Base-by-base conservation (phyloP, 92 coral and sea anemone species). In the Heteractis magnifica region DNA sequence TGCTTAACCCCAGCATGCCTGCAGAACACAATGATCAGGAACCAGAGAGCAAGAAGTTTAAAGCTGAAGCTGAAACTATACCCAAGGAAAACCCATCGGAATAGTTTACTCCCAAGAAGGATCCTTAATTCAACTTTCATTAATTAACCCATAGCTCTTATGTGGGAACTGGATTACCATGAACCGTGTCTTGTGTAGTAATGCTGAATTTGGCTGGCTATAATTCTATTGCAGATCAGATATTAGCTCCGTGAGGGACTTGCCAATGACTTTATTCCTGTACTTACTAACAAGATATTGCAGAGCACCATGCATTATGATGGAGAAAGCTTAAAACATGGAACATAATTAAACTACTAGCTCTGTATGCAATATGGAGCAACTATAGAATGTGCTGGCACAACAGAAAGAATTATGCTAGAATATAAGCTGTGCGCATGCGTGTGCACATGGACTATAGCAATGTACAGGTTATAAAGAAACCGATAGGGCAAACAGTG, bases 11-110 rank as follows among this genome's bases (percentile, higher is more conserved):
- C 9, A 75, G 76, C n/a, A 90, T 90, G 48, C 74, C 90, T 12
- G 84, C 87, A 12, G 93, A 77, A 70, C 80, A 71, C 51, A 72
- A 50, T 60, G 90, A 85, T 10, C 89, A 87, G 51, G 99, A 96
- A 72, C 95, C 97, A 52, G 90, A 88, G 10, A 82, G 85, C 6
- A 96, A 96, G 79, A 92, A 98, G 80, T 78, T 87, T 83, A 91
- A 85, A 79, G 4, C 78, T 4, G 87, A 76, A 49, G 18, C 59
- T 18, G 75, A 62, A 52, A 81, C 9, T 51, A 81, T 81, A 81
- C 49, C 84, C 76, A 70, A 73, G 80, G 77, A 81, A 81, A 71
- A 51, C 70, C 58, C 84, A n/a, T 52, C 84, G 4, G 84, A 70
- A 68, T 70, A 65, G 53, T 12, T 68, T 6, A 18, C 73, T 68